Percentiles rank a stretch among this genome's conserved stretches.
phyloP scores from a whole-genome alignment of 2,797 vertebrate species.

The Staurois parvus region DNA sequence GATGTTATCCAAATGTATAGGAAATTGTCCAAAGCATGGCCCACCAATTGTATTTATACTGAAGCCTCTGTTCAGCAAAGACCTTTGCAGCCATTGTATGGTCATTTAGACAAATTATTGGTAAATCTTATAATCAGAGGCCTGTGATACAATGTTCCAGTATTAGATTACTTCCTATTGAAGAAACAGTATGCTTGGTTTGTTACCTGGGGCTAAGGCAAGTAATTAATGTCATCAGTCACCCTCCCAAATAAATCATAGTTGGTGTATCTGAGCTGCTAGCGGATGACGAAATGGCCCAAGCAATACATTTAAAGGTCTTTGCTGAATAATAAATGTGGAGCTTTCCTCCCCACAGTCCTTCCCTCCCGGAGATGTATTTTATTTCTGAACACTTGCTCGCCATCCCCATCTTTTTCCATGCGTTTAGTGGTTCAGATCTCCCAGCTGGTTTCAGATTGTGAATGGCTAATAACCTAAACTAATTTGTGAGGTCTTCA shows the following conservation, averaged over 20 bases:
- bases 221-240: constrained; percentile 50
- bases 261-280: constrained; percentile 57
- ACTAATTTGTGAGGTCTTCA: constrained; percentile 57
- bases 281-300: constrained; percentile 53
- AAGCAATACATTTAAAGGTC: constrained; percentile 17
- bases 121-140: constrained; percentile 33
- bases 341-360: not conserved
- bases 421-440: constrained; percentile 52
- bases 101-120: constrained; percentile 4
- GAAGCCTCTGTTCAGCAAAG: not conserved
- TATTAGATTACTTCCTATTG: constrained; percentile 47
- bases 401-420: constrained; percentile 29
- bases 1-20: too few relatives aligned
- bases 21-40: not conserved
- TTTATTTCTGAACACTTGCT: not conserved
- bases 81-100: not conserved
- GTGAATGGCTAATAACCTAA: constrained; percentile 61
- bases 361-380: not conserved
- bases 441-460: constrained; percentile 58
- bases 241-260: constrained; percentile 25
- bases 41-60: not conserved
- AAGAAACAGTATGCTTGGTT: constrained; percentile 11
- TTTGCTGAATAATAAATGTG: constrained; percentile 33
- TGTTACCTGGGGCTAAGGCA: constrained; percentile 21
- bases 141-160: constrained; percentile 29